phyloP scores from a whole-genome alignment of 2,888 invertebrate genomes.

The Boloria selene region DNA sequence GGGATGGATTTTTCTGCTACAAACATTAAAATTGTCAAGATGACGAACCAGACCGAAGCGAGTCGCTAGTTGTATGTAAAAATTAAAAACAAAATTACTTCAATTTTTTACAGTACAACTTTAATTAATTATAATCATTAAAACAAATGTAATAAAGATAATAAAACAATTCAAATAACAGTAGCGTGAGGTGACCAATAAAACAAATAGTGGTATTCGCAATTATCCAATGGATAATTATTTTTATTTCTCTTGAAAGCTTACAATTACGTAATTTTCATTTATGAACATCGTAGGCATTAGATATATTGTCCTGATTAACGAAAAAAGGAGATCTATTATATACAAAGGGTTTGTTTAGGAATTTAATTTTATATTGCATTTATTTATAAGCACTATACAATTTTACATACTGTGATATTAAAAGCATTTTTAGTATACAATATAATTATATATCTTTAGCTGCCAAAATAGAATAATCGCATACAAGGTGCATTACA shows the following conservation, averaged over 20 bases:
- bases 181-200: constrained; percentile 47
- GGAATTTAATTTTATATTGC: constrained; percentile 54
- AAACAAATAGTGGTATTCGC: constrained; percentile 72
- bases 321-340: constrained; percentile 66
- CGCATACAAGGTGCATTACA: constrained; percentile 41
- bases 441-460: constrained; percentile 48
- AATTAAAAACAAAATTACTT: too few species aligned
- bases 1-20: too few species aligned
- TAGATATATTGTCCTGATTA: constrained; percentile 70
- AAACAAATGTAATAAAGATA: neutral
- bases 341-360: constrained; percentile 65
- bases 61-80: too few species aligned
- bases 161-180: neutral
- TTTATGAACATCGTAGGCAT: constrained; percentile 76
- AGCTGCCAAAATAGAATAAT: constrained; percentile 46
- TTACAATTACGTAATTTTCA: constrained; percentile 76
- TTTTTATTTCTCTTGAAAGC: constrained; percentile 70
- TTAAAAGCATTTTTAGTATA: constrained; percentile 61
- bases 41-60: too few species aligned
- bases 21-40: too few species aligned
- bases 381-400: constrained; percentile 76
- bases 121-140: too few species aligned
- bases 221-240: constrained; percentile 76
- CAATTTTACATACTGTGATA: constrained; percentile 70
- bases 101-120: too few species aligned